phyloP scores from a whole-genome alignment of 2,888 invertebrate species.

The Bursaphelenchus okinawaensis region DNA sequence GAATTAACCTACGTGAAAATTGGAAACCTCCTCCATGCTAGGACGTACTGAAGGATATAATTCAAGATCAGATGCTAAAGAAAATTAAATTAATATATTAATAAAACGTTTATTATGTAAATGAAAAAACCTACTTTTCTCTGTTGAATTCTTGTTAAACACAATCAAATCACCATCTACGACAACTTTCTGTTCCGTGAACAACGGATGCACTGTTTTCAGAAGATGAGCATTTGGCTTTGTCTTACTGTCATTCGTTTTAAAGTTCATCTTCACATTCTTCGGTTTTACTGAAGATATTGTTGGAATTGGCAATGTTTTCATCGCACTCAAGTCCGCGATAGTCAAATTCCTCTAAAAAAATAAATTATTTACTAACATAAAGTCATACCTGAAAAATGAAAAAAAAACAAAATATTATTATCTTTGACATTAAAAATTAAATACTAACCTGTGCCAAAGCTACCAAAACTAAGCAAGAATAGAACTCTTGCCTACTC shows the following conservation, averaged over 20 bases:
- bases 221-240: constrained; percentile 12
- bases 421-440: neutral
- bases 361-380: neutral
- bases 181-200: constrained; percentile 8
- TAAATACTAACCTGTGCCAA: constrained; percentile 61
- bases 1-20: neutral
- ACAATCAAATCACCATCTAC: constrained; percentile 5
- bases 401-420: no score
- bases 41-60: neutral
- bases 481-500: constrained; percentile 60
- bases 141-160: neutral
- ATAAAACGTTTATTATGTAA: neutral
- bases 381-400: no score
- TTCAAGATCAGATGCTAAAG: neutral
- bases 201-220: constrained; percentile 9
- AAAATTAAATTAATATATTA: no score
- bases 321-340: constrained; percentile 40
- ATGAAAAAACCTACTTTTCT: neutral
- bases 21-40: neutral
- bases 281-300: constrained; percentile 21
- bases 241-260: neutral
- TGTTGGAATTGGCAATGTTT: constrained; percentile 45
- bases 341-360: constrained; percentile 27
- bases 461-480: constrained; percentile 61
- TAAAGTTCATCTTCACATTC: neutral